Conservation (phyloP, 2,888 invertebrate genomes). For the Zele albiditarsus region DNA sequence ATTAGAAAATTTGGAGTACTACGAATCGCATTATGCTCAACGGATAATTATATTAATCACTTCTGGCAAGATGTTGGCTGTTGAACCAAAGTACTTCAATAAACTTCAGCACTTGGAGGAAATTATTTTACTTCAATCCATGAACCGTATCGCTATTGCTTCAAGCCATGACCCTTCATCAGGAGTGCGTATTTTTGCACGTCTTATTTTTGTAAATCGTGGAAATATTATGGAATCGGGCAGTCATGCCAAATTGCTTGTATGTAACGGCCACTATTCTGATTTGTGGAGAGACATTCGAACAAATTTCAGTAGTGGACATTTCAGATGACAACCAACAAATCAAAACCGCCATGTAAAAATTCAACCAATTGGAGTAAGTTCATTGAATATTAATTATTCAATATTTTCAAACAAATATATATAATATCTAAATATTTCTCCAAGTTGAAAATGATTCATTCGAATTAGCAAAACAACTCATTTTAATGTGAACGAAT, state of each 20-base stretch:
- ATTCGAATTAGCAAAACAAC: too few relatives aligned
- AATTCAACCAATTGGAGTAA: too few relatives aligned
- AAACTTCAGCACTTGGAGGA: not conserved
- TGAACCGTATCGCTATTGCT: constrained; percentile 36
- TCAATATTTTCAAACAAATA: too few relatives aligned
- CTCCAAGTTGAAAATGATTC: too few relatives aligned
- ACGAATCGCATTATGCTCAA: constrained; percentile 43
- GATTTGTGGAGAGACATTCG: not conserved
- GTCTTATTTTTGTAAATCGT: constrained; percentile 37
- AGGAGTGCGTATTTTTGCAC: constrained; percentile 34
- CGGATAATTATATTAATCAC: constrained; percentile 29
- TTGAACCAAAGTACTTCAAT: not conserved
- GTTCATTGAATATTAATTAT: too few relatives aligned
- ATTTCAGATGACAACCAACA: too few relatives aligned
- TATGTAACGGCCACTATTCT: not conserved
- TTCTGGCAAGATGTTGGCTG: constrained; percentile 24
- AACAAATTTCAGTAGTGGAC: not conserved
- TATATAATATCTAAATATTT: too few relatives aligned
- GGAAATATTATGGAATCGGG: constrained; percentile 37
- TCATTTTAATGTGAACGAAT: too few relatives aligned
- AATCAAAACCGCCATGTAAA: too few relatives aligned
- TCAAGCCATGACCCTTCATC: constrained; percentile 41
- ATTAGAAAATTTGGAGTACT: constrained; percentile 41
- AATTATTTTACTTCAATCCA: constrained; percentile 27
- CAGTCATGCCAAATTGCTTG: constrained; percentile 35